A percentile compares a stretch with the other conserved stretches of the same genome.
Evolutionary conservation across 1,140 invertebrate genomes (phyloP).

Genomic region (Zaprionus kolodkinae): DNA sequence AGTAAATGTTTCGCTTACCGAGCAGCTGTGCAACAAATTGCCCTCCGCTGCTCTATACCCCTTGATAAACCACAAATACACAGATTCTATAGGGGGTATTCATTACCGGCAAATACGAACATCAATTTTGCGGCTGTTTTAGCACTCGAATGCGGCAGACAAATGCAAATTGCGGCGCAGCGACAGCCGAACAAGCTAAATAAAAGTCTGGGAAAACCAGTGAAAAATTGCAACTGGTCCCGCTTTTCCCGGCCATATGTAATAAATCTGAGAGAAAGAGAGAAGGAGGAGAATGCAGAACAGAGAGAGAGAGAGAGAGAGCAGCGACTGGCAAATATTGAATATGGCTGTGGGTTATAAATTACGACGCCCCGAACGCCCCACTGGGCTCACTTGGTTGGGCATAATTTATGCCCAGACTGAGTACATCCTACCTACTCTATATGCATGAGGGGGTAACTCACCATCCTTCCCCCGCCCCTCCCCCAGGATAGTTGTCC

Average conservation of each 20-base stretch:
- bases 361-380: conserved; percentile 65
- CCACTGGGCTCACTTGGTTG: conserved; percentile 27
- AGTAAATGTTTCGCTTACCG: conserved; percentile 16
- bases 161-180: conserved; percentile 71
- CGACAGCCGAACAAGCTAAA: conserved; percentile 66
- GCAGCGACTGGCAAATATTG: conserved; percentile 72
- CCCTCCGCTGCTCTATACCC: neutral
- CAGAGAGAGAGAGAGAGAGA: neutral
- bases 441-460: conserved; percentile 9
- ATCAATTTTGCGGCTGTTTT: conserved; percentile 70
- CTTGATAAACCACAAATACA: conserved; percentile 38
- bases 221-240: conserved; percentile 40
- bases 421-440: conserved; percentile 8
- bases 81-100: conserved; percentile 67
- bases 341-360: conserved; percentile 79
- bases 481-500: neutral
- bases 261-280: conserved; percentile 14
- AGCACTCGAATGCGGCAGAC: conserved; percentile 50
- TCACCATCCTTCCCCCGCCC: too few species aligned
- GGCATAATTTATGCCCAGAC: conserved; percentile 67
- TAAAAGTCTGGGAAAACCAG: conserved; percentile 52
- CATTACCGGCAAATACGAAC: conserved; percentile 67
- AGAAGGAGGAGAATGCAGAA: neutral
- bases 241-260: neutral
- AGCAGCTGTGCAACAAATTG: conserved; percentile 42